Conservation (phyloP, 2,113 vertebrate species). For the Hippocampus comes region DNA sequence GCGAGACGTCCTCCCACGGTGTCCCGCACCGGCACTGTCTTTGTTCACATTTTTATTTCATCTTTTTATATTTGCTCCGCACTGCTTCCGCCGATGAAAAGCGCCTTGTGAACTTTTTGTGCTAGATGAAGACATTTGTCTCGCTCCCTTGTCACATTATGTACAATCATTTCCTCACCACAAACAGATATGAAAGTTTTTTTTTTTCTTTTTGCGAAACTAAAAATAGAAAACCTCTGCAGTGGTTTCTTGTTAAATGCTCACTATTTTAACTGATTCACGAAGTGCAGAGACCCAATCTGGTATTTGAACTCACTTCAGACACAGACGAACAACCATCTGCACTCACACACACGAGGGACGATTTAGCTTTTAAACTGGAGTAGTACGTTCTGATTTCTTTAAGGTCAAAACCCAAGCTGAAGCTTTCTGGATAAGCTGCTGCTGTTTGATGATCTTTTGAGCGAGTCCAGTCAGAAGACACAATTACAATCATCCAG, state of each 20-base stretch:
- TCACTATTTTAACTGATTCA: neutral
- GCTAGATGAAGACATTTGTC: neutral
- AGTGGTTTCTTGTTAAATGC: neutral
- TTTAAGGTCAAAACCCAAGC: too few species aligned
- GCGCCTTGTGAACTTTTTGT: neutral
- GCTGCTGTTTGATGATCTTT: too few species aligned
- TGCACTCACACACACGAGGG: too few species aligned
- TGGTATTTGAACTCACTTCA: too few species aligned
- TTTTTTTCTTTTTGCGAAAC: too few species aligned
- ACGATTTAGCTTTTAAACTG: too few species aligned
- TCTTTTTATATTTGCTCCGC: neutral
- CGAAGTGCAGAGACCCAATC: neutral
- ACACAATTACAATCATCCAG: too few species aligned
- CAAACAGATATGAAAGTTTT: neutral
- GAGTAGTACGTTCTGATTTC: too few species aligned
- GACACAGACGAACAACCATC: too few species aligned
- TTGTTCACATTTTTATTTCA: neutral
- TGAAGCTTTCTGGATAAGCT: too few species aligned
- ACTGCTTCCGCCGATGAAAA: neutral
- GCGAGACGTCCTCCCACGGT: neutral
- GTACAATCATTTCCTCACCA: neutral
- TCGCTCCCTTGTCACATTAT: conserved; percentile 1
- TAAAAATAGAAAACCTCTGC: neutral
- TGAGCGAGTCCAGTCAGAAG: too few species aligned
- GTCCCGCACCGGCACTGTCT: neutral